Percentiles rank a stretch among this genome's conserved stretches.
These are phyloP conservation scores for Hylomyscus alleni DNA, from an alignment of 2,797 vertebrate genomes.

Conservation along the genomic window DNA sequence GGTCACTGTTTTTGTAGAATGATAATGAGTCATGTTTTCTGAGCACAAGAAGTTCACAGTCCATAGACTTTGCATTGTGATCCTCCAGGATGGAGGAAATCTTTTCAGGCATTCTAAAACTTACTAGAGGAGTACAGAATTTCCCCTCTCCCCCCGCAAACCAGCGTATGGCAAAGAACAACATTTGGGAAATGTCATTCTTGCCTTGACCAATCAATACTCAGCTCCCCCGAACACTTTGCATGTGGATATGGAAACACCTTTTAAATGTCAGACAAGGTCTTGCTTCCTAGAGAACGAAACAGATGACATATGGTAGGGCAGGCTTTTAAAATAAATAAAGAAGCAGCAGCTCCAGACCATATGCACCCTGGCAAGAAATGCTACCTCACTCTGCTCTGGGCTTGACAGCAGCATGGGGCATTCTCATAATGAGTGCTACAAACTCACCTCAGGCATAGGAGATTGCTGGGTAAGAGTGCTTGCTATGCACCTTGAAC, in stretches of 20 bases:
- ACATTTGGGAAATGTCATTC: not conserved
- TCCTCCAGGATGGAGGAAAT: not conserved
- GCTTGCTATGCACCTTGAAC: not conserved
- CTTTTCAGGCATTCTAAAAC: not conserved
- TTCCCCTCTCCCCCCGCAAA: not conserved
- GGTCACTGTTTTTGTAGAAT: not conserved
- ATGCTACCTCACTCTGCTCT: not conserved
- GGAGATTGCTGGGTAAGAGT: not conserved
- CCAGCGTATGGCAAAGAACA: not conserved
- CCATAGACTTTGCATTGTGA: not conserved
- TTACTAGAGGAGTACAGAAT: not conserved
- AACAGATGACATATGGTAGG: not conserved
- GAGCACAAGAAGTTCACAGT: not conserved
- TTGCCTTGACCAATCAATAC: not conserved
- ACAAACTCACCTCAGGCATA: not conserved
- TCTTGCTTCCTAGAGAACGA: conserved; percentile 54
- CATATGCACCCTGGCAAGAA: not conserved
- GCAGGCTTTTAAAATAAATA: conserved; percentile 42
- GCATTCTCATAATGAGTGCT: not conserved
- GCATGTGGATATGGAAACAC: not conserved
- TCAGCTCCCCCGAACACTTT: not conserved
- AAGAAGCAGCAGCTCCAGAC: not conserved
- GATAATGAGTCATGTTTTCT: not conserved
- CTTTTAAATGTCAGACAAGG: conserved; percentile 31
- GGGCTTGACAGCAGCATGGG: fast-evolving